These are phyloP conservation scores for Scalopus aquaticus DNA, from an alignment of 2,113 vertebrate species.

Conservation along the genomic window DNA sequence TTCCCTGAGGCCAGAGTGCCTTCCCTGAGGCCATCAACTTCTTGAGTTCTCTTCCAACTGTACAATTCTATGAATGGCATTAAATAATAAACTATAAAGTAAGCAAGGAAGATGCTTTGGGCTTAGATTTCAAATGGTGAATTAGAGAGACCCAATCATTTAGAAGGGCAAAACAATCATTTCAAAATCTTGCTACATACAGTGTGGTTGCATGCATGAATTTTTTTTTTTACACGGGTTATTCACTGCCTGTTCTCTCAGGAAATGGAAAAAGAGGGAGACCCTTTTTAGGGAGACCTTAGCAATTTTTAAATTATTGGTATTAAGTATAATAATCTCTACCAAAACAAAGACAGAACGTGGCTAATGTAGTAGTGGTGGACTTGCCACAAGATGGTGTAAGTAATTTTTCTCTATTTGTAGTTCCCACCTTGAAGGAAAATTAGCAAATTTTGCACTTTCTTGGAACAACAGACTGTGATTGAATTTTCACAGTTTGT, in stretches of 20 bases:
- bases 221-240: not conserved
- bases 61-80: not conserved
- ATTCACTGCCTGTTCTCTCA: not conserved
- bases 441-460: slow-evolving; percentile 36
- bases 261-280: not conserved
- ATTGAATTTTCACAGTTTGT: slow-evolving; percentile 16
- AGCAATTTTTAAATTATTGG: not conserved
- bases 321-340: not conserved
- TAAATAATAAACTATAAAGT: not conserved
- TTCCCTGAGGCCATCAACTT: not conserved
- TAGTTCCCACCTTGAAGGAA: slow-evolving; percentile 7
- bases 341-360: not conserved
- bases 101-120: not conserved
- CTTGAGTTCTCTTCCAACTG: not conserved
- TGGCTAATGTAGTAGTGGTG: not conserved
- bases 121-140: not conserved
- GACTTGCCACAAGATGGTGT: not conserved
- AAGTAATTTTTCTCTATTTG: not conserved
- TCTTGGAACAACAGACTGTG: not conserved
- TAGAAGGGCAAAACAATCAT: not conserved
- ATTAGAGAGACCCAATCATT: not conserved
- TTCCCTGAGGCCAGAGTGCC: not conserved
- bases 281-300: not conserved
- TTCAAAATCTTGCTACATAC: not conserved
- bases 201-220: not conserved